Conservation (phyloP, 2,888 invertebrate species). For the Gymnoscelis rufifasciata region DNA sequence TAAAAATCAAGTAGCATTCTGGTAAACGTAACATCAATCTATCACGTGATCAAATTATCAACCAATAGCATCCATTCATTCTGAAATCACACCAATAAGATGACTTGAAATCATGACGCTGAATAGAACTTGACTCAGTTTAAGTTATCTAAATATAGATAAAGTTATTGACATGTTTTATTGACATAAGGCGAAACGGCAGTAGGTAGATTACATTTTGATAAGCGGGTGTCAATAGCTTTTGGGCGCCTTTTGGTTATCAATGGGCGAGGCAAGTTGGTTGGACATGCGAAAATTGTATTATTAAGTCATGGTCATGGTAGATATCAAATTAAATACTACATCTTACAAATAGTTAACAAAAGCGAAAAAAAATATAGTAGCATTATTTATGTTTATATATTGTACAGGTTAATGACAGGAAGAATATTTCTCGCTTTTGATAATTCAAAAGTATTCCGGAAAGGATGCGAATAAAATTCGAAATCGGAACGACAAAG, state of each 20-base stretch:
- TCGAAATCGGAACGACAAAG: slow-evolving; percentile 9
- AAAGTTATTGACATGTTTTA: slow-evolving; percentile 69
- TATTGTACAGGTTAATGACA: no score
- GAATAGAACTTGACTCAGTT: slow-evolving; percentile 4
- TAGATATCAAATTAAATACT: background rate
- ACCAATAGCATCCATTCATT: slow-evolving; percentile 40
- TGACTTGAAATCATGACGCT: background rate
- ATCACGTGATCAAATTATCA: background rate
- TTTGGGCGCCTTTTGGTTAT: slow-evolving; percentile 65
- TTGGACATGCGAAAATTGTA: slow-evolving; percentile 58
- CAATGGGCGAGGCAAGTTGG: slow-evolving; percentile 47
- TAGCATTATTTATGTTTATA: no score
- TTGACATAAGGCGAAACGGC: slow-evolving; percentile 76
- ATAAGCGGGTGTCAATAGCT: slow-evolving; percentile 67
- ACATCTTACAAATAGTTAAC: no score
- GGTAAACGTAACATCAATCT: background rate
- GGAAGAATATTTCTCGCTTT: no score
- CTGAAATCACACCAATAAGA: slow-evolving; percentile 27
- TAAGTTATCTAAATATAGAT: slow-evolving; percentile 51
- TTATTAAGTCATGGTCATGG: slow-evolving; percentile 1
- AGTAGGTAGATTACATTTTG: slow-evolving; percentile 71
- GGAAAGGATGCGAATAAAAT: slow-evolving; percentile 9
- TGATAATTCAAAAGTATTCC: background rate
- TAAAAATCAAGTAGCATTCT: background rate
- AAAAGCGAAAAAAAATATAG: no score